Evolutionary conservation across 2,888 invertebrate genomes (phyloP), one percentile per base, ranked within the genome.

Genomic region (Hemithea aestivaria): DNA sequence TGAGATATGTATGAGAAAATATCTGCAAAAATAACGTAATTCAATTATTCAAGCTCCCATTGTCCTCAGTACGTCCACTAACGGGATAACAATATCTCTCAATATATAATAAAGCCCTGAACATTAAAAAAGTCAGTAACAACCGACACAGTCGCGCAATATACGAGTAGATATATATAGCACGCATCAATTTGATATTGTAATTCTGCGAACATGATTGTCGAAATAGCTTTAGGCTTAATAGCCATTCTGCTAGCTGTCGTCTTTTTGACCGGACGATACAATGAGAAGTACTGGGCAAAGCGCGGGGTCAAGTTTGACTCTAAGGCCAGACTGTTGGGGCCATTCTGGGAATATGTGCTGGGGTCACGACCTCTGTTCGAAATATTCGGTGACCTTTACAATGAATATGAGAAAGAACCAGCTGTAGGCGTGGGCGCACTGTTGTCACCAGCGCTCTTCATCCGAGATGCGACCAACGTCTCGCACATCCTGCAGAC

Each of bases 271-370:
- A 25, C 9, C 7, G 41, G 41, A 1, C 24, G 25, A 12, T 54
- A 56, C 35, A 72, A 68, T 56, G 64, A 67, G 40, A 33, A 16
- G 4, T 73, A 73, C 34, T 73, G 72, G 72, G 62, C 41, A 20
- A 56, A 55, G 36, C 67, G 72, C n/a, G 72, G 51, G 21, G 44
- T 53, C 8, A 48, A 42, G 6, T 51, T 53, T 29, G 29, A 48
- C 8, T 36, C 43, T 0, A 52, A 27, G 7, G 32, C 27, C 16
- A 44, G 30, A 33, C 20, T 36, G 6, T 9, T 44, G 6, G 44
- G 39, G 8, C 23, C 26, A 6, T 30, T 35, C 10, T 43, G 35
- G 27, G 38, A 29, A 1, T 41, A 16, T 16, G 2, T 41, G 3
- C 10, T 8, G 2, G 26, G 20, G 9, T 9, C 10, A 6, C 36